Evolutionary conservation across 64 coral and sea anemone species (phyloP), one percentile per base, ranked within the genome.

Genomic region (Dendrophyllia cribrosa): DNA sequence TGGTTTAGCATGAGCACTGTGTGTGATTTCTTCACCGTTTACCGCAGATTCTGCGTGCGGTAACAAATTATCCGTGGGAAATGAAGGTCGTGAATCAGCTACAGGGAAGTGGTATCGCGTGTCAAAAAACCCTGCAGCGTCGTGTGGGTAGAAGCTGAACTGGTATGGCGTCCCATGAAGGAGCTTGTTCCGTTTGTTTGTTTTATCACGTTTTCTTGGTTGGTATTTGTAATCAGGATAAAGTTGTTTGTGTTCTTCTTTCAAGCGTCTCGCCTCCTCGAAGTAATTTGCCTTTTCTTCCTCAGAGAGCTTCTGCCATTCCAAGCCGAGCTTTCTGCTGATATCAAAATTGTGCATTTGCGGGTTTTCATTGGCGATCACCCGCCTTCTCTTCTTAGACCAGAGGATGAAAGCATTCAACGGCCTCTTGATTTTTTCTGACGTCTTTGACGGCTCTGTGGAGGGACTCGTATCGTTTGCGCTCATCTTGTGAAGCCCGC

Each of bases 281-380:
- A 96, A 99, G 81, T 96, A 99, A 21, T 85, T 86, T 17, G 91
- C 69, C 85, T 99, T 99, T 49, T 99, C 97, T n/a, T 94, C 84
- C 45, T 96, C 91, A 2, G 91, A 90, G 17, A 99, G 80, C 65
- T 94, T 96, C 67, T 99, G 94, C 97, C 97, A 99, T 59, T 99
- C 97, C 58, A 99, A 67, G 19, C 97, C 97, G 1, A 99, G 86
- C 53, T 96, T 93, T 71, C 94, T 91, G 47, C 94, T 96, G 22
- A 99, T 99, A 86, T 99, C 97, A 86, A 99, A 99, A 83, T 99
- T 99, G 65, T 99, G 97, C 97, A 99, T 96, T 48, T 99, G 94
- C 2, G 97, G 97, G 25, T 99, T 96, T 51, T 96, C 97, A 62
- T 96, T 99, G 0, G 97, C 97, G 10, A 99, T 96, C 0, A 96